Conservation (phyloP, 2,113 vertebrate species). For the Erythrolamprus reginae region DNA sequence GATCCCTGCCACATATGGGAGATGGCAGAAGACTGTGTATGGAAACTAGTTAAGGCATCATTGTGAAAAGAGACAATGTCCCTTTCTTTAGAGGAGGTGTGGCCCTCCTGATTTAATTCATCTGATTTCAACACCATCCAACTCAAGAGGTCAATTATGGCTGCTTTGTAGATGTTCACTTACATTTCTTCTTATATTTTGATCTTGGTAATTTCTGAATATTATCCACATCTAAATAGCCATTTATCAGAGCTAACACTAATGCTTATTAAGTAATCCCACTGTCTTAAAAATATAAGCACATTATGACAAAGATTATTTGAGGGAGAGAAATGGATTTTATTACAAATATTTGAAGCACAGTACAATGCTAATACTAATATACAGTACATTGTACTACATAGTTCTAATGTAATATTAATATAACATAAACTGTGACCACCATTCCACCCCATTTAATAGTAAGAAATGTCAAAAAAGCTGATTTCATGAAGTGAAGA, state of each 20-base stretch:
- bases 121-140: not conserved
- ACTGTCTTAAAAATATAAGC: too few species aligned
- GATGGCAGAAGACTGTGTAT: not conserved
- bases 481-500: not conserved
- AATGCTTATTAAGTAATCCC: not conserved
- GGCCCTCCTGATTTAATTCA: not conserved
- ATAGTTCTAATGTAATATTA: not conserved
- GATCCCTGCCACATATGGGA: not conserved
- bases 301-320: not conserved
- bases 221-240: not conserved
- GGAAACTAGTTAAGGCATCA: not conserved
- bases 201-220: conserved; percentile 11
- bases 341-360: not conserved
- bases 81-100: not conserved
- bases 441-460: not conserved
- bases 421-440: not conserved
- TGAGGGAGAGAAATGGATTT: not conserved
- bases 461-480: not conserved
- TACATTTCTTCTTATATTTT: not conserved
- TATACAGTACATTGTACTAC: not conserved
- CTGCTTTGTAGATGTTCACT: not conserved
- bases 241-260: conserved; percentile 7
- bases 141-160: not conserved
- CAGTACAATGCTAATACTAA: not conserved
- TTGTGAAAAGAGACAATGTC: not conserved